Evolutionary conservation across 2,797 vertebrate genomes (phyloP), one percentile per base, ranked within the genome.

Genomic region (Phataginus tetradactyla): DNA sequence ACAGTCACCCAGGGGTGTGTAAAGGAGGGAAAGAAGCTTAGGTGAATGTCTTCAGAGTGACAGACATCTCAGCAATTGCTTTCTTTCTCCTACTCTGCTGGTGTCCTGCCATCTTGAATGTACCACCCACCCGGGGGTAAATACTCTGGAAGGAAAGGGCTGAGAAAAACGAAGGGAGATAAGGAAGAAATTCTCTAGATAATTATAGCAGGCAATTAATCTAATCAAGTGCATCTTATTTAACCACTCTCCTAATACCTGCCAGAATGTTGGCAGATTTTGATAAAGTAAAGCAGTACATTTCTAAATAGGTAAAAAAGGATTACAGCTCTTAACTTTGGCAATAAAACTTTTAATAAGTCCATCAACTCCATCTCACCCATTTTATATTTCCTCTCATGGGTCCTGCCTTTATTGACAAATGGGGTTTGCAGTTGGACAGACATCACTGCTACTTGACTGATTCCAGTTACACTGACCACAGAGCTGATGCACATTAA

Each of bases 211-310:
- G 86, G 64, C 63, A 97, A 69, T 98, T 90, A 91, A 97, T 90
- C 93, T 97, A 91, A 96, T 86, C 87, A 95, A 74, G 61, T 4
- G 7, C 75, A 85, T 74, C 27, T 93, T 86, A 91, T 96, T 93
- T 80, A 81, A 88, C 71, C 79, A 93, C 51, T 96, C 97, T 91
- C 87, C 63, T 95, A 96, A 86, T 92, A 92, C 57, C 51, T 89
- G 59, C 59, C 95, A 88, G 96, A 96, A 90, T 97, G 95, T 96
- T 98, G 97, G 97, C 96, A 97, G 97, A 94, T 91, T 98, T 96
- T 88, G 11, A 88, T 95, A 95, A 87, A 75, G 72, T 45, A 3
- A n/a, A 90, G 81, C 89, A 13, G 3, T 91, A 29, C 72, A 95
- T 80, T 87, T 17, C 79, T 84, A 97, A 97, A 96, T 92, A 95